Base-by-base conservation (phyloP, 2,113 vertebrate species). In the Ginglymostoma cirratum region DNA sequence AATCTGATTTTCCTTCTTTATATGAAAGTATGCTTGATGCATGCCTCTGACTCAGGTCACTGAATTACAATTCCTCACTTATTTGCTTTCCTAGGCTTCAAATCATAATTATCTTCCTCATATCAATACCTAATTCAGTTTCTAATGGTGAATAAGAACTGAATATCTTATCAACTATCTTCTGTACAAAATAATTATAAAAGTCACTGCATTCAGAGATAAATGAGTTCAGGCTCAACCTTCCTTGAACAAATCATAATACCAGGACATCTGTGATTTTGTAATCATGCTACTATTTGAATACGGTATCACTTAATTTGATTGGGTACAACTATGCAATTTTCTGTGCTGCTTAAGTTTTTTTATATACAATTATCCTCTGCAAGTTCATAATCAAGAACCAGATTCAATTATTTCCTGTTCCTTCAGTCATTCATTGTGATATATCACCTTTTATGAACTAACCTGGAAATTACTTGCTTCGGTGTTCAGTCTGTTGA, bases 281-380 rank as follows among this genome's bases (percentile, higher is more conserved):
- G 89, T 30, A 66, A 21, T 66, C 89, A 92, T 66, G n/a, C n/a
- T 38, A 17, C 89, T n/a, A 65, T 65, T 66, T 92, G 34, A 92
- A 65, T 92, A n/a, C 30, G 65, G 55, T 92, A 66, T 34, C 34
- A 66, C 89, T 66, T 61, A 92, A 65, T 92, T 92, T 92, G 65
- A 66, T 92, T 92, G 89, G 89, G 89, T 61, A 66, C 55, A 92
- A 92, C 89, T 34, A 66, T 92, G 5, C 34, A 92, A 92, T 92
- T 92, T 92, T 61, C 89, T 92, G 89, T 65, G 30, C 61, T 66
- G 55, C 2, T 66, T 92, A 65, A 92, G 55, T 92, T 92, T 34
- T n/a, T 83, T 65, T 92, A 66, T 21, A 61, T 89, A 66, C 21
- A 34, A 66, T 66, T 92, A 34, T 66, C 61, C n/a, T n/a, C 15